Conservation (phyloP, 1,140 invertebrate genomes). For the Luehdorfia chinensis region DNA sequence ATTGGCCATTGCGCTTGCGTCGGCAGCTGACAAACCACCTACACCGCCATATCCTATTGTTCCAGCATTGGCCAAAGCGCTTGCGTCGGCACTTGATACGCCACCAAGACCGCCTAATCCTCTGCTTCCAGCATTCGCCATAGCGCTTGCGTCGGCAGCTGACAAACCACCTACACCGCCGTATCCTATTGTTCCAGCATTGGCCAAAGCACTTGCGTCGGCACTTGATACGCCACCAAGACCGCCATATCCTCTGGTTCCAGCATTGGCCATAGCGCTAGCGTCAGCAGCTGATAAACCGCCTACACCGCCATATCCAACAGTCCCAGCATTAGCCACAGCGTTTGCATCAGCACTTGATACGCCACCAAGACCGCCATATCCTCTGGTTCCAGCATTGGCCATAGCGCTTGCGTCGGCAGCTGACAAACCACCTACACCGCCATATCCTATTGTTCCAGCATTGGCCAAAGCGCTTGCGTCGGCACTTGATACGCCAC, state of each 20-base stretch:
- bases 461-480: slow-evolving; percentile 16
- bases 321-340: slow-evolving; percentile 4
- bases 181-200: neutral
- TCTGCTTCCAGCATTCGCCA: slow-evolving; percentile 4
- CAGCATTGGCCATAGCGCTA: slow-evolving; percentile 15
- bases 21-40: slow-evolving; percentile 9
- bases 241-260: neutral
- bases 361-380: neutral
- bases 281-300: slow-evolving; percentile 24
- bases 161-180: slow-evolving; percentile 18
- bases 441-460: neutral
- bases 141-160: slow-evolving; percentile 6
- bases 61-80: slow-evolving; percentile 10
- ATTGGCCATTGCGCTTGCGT: slow-evolving; percentile 16
- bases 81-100: slow-evolving; percentile 10
- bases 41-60: slow-evolving; percentile 11
- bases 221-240: neutral
- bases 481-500: slow-evolving; percentile 2
- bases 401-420: too few relatives aligned
- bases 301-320: slow-evolving; percentile 16
- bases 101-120: slow-evolving; percentile 11
- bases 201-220: slow-evolving; percentile 15
- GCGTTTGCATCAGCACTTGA: slow-evolving; percentile 12
- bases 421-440: slow-evolving; percentile 13
- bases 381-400: slow-evolving; percentile 16